These are phyloP conservation scores for Pseudomyrmex flavicornis DNA, from an alignment of 1,140 invertebrate genomes.

Conservation along the genomic window DNA sequence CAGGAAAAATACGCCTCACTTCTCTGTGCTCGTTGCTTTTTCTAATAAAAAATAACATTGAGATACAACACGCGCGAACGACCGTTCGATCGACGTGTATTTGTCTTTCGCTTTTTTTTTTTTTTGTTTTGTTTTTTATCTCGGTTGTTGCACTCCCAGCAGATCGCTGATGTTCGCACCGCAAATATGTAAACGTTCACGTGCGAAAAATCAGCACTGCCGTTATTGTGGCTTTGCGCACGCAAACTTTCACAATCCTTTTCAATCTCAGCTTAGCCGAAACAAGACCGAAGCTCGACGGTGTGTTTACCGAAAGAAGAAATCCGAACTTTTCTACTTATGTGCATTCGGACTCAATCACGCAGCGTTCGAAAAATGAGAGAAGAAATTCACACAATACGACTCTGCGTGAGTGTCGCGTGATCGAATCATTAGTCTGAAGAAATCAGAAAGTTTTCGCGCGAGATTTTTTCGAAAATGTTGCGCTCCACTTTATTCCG, in stretches of 20 bases:
- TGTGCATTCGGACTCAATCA: slow-evolving; percentile 11
- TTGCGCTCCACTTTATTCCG: slow-evolving; percentile 31
- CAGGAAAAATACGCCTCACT: background rate
- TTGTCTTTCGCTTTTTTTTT: background rate
- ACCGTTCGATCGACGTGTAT: background rate
- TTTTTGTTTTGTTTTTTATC: background rate
- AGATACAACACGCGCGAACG: background rate
- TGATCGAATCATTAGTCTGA: background rate
- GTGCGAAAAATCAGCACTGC: slow-evolving; percentile 8
- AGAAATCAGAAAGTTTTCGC: background rate
- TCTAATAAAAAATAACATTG: slow-evolving; percentile 21
- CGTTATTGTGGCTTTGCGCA: background rate
- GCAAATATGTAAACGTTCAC: slow-evolving; percentile 21
- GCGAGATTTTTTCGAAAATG: background rate
- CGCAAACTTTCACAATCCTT: slow-evolving; percentile 27
- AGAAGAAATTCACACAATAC: slow-evolving; percentile 19
- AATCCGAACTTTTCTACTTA: slow-evolving; percentile 13
- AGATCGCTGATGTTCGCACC: background rate
- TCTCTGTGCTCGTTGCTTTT: background rate
- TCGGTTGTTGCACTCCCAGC: background rate
- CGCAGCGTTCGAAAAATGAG: background rate
- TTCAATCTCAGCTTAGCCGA: slow-evolving; percentile 23
- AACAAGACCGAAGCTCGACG: slow-evolving; percentile 13
- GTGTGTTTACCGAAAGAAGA: background rate
- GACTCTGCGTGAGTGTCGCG: background rate